These are phyloP conservation scores for Chamaetylas fuelleborni DNA, from an alignment of 2,113 vertebrate species.

Conservation along the genomic window DNA sequence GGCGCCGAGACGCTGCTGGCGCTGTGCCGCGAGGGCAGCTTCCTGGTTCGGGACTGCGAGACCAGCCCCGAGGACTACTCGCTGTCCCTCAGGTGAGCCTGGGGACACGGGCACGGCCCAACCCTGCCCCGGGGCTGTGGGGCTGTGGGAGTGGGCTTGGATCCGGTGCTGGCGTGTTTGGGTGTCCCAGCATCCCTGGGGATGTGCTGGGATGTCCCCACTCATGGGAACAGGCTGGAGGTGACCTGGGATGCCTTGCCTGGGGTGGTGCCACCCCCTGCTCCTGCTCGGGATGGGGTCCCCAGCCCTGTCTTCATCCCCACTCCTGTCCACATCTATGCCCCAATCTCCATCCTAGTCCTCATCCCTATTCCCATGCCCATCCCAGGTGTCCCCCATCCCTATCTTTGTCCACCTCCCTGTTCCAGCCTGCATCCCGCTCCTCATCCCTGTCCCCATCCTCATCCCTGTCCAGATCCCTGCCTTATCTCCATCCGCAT, in stretches of 20 bases:
- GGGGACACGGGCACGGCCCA: background rate
- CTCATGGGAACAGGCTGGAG: background rate
- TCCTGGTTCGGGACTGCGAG: constrained; percentile 91
- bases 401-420: background rate
- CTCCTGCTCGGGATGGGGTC: background rate
- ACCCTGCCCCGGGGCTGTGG: background rate
- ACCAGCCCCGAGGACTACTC: constrained; percentile 86
- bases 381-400: background rate
- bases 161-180: rapidly evolving
- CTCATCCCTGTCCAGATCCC: no score
- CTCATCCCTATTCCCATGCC: background rate
- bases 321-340: background rate
- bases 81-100: constrained; percentile 81
- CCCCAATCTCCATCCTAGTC: no score
- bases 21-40: constrained; percentile 91
- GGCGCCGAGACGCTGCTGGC: constrained; percentile 87
- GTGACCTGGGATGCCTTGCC: rapidly evolving
- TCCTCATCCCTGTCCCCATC: background rate
- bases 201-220: background rate
- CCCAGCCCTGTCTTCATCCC: no score
- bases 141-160: rapidly evolving
- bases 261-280: background rate
- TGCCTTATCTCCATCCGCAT: no score
- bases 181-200: rapidly evolving
- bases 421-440: no score